Conservation (phyloP, 92 coral and sea anemone species). For the Muricea muricata region DNA sequence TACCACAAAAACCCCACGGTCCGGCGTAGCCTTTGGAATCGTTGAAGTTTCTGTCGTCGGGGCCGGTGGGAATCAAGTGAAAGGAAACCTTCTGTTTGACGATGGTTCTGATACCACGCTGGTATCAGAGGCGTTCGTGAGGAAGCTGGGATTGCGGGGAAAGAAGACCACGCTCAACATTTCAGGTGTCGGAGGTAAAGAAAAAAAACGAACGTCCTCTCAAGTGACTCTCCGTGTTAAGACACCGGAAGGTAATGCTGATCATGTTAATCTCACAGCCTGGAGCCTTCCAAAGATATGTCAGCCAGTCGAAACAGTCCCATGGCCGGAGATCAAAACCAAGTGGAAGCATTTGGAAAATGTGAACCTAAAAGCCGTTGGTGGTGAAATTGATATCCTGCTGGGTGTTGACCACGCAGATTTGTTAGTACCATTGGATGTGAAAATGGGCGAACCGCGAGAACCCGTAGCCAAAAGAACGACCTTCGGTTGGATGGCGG, state of each 20-base stretch:
- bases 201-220: background rate
- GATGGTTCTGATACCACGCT: constrained; percentile 31
- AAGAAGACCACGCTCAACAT: constrained; percentile 9
- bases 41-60: constrained; percentile 30
- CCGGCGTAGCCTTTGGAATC: constrained; percentile 27
- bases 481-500: constrained; percentile 33
- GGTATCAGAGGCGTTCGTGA: constrained; percentile 17
- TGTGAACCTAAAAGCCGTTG: background rate
- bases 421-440: constrained; percentile 12
- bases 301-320: constrained; percentile 10
- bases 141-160: constrained; percentile 14
- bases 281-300: constrained; percentile 30
- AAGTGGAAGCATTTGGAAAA: constrained; percentile 31
- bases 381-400: constrained; percentile 38
- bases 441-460: background rate
- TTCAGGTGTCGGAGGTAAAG: constrained; percentile 33
- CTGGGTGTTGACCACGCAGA: constrained; percentile 27
- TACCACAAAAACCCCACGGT: background rate
- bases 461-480: constrained; percentile 35
- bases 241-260: constrained; percentile 26
- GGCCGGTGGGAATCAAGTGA: background rate
- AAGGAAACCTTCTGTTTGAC: constrained; percentile 32
- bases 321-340: constrained; percentile 24
- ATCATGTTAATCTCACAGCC: background rate
- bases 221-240: constrained; percentile 1